Conservation (phyloP, 2,888 invertebrate genomes). For the Epiblema foenella region DNA sequence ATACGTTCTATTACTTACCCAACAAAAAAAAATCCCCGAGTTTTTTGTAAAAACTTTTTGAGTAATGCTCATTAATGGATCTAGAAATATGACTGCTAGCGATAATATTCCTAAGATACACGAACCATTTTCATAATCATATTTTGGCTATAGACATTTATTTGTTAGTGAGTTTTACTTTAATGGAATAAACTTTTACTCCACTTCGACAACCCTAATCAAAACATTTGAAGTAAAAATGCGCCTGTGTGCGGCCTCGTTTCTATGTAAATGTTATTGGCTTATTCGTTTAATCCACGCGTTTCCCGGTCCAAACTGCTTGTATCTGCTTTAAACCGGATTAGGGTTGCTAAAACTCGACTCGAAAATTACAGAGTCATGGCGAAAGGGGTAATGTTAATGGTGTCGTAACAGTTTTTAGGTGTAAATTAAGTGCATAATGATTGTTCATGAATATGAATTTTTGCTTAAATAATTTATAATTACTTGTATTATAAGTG, state of each 20-base stretch:
- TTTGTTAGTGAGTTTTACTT: too few relatives aligned
- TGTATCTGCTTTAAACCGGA: constrained; percentile 75
- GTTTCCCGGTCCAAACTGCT: constrained; percentile 71
- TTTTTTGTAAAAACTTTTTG: too few relatives aligned
- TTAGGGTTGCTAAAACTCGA: constrained; percentile 70
- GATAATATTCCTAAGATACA: too few relatives aligned
- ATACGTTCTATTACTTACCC: too few relatives aligned
- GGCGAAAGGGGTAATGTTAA: constrained; percentile 42
- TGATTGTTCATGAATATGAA: constrained; percentile 19
- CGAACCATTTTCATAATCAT: too few relatives aligned
- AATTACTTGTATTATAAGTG: too few relatives aligned
- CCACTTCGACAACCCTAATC: constrained; percentile 31
- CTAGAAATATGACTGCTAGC: too few relatives aligned
- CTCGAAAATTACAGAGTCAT: constrained; percentile 52
- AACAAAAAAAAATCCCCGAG: too few relatives aligned
- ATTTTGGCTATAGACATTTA: too few relatives aligned
- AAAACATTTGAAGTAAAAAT: constrained; percentile 62
- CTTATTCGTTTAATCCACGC: constrained; percentile 78
- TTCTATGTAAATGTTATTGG: constrained; percentile 82
- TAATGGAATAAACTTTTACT: not conserved
- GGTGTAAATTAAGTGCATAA: constrained; percentile 39
- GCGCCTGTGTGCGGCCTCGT: constrained; percentile 69
- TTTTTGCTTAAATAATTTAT: not conserved
- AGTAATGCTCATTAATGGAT: too few relatives aligned
- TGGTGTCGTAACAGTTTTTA: constrained; percentile 46